Base-by-base conservation (phyloP, 2,888 invertebrate genomes). In the Elysia crispata region DNA sequence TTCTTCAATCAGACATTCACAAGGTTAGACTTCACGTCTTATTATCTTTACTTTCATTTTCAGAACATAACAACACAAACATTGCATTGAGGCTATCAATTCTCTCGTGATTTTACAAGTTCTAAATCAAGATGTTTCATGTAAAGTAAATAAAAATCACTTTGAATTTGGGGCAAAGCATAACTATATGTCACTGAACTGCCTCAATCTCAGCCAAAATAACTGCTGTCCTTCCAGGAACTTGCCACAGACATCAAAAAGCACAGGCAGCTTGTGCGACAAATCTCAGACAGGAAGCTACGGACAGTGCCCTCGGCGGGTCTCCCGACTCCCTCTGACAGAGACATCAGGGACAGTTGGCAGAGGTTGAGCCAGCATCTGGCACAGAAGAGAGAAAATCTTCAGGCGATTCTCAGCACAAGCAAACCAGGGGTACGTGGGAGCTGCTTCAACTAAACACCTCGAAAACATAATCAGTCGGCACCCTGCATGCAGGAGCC, bases 341-440 rank as follows among this genome's bases (percentile, higher is more conserved):
- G 81, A 13, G 86, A 87, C 60, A 77, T 90, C 6, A 84, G 86
- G 30, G 81, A 83, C 11, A 81, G 85, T 28, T 90, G 90, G 90
- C 84, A 88, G 82, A 75, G 82, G 18, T 80, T 90, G 33, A 83
- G 86, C 33, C 80, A 81, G 77, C 86, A 87, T 62, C 82, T 90
- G 49, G 85, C 85, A 23, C 83, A 86, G 75, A 89, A 87, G 78
- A 89, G 86, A 74, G 76, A 86, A 20, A 84, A 87, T 30, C 82
- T 88, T n/a, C 86, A 88, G 70, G 87, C 86, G 5, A 78, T 87
- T 28, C 28, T 86, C 11, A 79, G 81, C 50, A 83, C 85, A 30
- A 84, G 78, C 50, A 85, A 85, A 28, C 70, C 86, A 54, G 81
- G 80, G 81, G 88, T 88, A 82, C 81, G 83, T 41, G n/a, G n/a